These are phyloP conservation scores for Taenioides sp. DNA, from an alignment of 2,797 vertebrate species.

Conservation along the genomic window DNA sequence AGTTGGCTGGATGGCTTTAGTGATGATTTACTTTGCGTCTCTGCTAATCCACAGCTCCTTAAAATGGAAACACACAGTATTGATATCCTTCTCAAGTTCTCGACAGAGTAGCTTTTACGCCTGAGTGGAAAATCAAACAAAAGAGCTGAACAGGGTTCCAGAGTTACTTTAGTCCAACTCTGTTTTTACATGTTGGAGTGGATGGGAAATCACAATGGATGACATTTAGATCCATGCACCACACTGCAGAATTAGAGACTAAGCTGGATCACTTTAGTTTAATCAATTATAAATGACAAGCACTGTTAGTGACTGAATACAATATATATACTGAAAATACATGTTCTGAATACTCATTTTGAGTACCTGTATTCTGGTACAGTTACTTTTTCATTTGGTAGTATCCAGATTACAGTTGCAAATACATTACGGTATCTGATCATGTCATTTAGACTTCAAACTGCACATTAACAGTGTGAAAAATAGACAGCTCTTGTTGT, in stretches of 20 bases:
- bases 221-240: not conserved
- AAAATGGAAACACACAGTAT: conserved; percentile 25
- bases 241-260: not conserved
- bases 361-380: no score
- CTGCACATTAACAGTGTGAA: no score
- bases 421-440: no score
- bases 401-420: no score
- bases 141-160: not conserved
- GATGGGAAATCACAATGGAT: not conserved
- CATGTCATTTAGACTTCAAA: no score
- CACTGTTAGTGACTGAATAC: no score
- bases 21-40: conserved; percentile 23
- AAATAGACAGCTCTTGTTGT: no score
- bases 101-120: not conserved
- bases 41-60: conserved; percentile 43
- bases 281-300: not conserved
- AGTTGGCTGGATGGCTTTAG: not conserved
- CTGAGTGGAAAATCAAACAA: not conserved
- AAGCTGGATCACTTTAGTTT: not conserved
- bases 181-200: not conserved
- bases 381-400: no score
- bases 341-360: no score
- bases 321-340: no score
- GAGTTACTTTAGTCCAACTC: not conserved
- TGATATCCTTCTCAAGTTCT: conserved; percentile 12